phyloP scores from a whole-genome alignment of 2,797 vertebrate genomes.

The Ispidina lecontei region DNA sequence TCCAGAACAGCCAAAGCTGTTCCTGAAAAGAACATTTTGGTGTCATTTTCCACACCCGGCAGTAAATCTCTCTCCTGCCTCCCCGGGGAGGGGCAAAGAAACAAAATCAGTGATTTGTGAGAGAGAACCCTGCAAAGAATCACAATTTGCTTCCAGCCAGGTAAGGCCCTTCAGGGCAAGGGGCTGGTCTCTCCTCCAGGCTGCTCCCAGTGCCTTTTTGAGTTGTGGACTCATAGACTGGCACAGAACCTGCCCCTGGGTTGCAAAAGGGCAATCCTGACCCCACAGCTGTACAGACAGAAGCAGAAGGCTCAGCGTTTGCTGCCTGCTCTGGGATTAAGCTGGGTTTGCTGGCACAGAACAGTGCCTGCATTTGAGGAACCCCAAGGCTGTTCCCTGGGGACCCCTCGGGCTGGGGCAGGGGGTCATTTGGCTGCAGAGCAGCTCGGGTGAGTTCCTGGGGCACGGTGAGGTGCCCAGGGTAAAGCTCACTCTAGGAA shows the following conservation, averaged over 20 bases:
- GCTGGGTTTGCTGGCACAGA: background rate
- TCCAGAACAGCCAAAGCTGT: background rate
- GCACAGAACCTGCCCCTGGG: background rate
- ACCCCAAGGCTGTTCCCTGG: rapidly evolving
- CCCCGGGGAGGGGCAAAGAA: background rate
- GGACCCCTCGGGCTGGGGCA: background rate
- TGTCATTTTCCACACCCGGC: background rate
- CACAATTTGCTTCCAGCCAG: background rate
- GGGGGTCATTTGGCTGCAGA: background rate
- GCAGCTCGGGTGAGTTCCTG: background rate
- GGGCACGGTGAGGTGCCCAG: background rate
- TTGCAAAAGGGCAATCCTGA: background rate
- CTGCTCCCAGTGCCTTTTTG: background rate
- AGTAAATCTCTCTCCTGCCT: background rate
- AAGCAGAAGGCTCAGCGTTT: background rate
- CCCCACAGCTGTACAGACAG: background rate
- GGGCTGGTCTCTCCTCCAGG: background rate
- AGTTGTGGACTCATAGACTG: rapidly evolving
- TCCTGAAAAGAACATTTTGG: background rate
- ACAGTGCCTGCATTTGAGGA: background rate
- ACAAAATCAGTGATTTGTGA: background rate
- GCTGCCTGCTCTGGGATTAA: background rate
- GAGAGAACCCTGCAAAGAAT: background rate
- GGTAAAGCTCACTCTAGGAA: background rate
- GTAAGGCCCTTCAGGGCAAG: background rate